phyloP scores from a whole-genome alignment of 2,113 vertebrate genomes.

The Eonycteris spelaea region DNA sequence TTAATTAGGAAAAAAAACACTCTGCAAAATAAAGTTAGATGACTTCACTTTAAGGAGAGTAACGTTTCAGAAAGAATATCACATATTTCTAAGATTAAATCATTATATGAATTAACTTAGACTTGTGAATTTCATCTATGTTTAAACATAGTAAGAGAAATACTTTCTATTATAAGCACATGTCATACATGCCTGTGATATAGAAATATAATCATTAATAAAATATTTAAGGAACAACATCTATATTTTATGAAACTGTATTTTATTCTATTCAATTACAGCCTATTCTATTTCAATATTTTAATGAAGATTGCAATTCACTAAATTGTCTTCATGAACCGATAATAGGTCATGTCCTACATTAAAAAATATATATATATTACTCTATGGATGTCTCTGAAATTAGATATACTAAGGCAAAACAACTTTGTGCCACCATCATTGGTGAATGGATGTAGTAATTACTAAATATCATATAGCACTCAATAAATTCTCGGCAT shows the following conservation, averaged over 20 bases:
- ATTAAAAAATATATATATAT: neutral
- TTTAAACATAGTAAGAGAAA: neutral
- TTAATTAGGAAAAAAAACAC: neutral
- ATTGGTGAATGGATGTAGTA: neutral
- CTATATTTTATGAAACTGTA: neutral
- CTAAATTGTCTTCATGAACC: neutral
- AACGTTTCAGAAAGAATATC: neutral
- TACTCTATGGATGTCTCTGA: neutral
- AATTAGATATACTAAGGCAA: neutral
- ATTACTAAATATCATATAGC: neutral
- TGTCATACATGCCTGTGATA: fast-evolving
- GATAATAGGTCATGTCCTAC: neutral
- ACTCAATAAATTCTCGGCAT: neutral
- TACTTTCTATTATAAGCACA: neutral
- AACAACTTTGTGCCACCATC: neutral
- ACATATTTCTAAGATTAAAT: neutral
- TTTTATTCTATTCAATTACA: neutral
- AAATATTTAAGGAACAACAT: neutral
- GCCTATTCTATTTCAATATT: neutral
- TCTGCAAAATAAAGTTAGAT: neutral
- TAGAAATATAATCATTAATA: neutral
- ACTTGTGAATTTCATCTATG: neutral
- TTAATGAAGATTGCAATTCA: neutral
- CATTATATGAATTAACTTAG: neutral
- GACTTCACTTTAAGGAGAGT: neutral